Evolutionary conservation across 1,140 invertebrate species (phyloP).

Genomic region (Brachystomella parvula): DNA sequence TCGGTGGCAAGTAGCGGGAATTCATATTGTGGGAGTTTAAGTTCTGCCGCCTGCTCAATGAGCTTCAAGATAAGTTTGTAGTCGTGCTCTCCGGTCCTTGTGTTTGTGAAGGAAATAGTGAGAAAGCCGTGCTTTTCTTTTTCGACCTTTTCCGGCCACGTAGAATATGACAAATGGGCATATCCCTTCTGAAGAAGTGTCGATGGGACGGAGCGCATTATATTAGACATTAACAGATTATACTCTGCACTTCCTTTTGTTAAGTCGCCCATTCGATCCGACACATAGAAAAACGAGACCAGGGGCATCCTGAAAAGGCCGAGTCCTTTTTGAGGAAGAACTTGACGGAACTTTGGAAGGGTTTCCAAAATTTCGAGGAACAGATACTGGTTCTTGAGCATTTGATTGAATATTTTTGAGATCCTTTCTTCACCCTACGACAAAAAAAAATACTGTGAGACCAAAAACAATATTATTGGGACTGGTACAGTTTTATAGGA

Average conservation of each 20-base stretch:
- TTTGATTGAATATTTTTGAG: background rate
- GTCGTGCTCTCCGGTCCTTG: background rate
- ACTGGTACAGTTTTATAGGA: background rate
- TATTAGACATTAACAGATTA: too few species aligned
- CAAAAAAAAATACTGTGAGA: background rate
- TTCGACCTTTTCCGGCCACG: background rate
- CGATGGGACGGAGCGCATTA: background rate
- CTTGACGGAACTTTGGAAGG: background rate
- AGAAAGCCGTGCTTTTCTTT: conserved; percentile 4
- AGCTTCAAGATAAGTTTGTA: conserved; percentile 4
- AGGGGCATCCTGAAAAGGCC: background rate
- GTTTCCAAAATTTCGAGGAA: background rate
- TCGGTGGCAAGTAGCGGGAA: background rate
- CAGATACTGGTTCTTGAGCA: too few species aligned
- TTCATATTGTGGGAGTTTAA: background rate
- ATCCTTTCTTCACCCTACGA: background rate
- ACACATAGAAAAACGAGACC: background rate
- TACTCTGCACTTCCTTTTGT: background rate
- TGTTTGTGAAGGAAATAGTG: conserved; percentile 3
- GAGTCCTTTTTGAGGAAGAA: background rate
- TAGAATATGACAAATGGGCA: background rate
- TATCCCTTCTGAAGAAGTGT: background rate
- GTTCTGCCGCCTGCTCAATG: conserved; percentile 2
- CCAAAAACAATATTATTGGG: background rate
- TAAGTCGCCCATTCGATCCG: background rate